Base-by-base conservation (phyloP, 2,888 invertebrate species). In the Listrodromus nycthemerus region DNA sequence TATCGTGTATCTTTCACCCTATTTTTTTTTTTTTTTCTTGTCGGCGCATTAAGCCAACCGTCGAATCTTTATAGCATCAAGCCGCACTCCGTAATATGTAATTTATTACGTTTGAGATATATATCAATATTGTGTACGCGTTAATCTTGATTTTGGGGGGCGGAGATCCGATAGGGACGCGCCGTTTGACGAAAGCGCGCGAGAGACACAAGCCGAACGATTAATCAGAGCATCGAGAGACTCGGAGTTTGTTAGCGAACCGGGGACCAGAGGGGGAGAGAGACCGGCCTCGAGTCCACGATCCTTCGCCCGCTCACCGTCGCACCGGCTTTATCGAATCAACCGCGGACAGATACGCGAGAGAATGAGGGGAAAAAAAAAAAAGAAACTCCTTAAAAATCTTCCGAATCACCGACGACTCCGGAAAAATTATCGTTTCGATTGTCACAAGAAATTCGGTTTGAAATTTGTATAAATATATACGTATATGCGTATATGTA, bases 231-330 rank as follows among this genome's bases (percentile, higher is more conserved):
- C 63, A 52, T 65, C 65, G 65, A 61, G 52, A 45, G 65, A 21
- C 74, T 13, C 45, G 27, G 19, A 27, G 48, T n/a, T 6, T 24
- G 41, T 21, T 5, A 65, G 37, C 48, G 41, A 41, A 41, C 48
- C 7, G 33, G 33, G 33, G 33, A 33, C 10, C 33, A 58, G 50
- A 37, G 52, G 37, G 50, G 45, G 71, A 30, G 65, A 71, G 65
- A 79, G 78, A 50, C 71, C 65, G 71, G 55, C 78, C 71, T 79
- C 78, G 70, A 71, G 65, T 27, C 24, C 63, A 27, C 70, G 71
- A 65, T 71, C 61, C 63, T 71, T 52, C 27, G 41, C 3, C 65
- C 78, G 70, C 69, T 58, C 61, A 27, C 30, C 16, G 45, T 19
- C 41, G 27, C 21, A 48, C n/a, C 33, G 61, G 65, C 41, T 63